Conservation (phyloP, 1,140 invertebrate species). For the Asobara japonica region DNA sequence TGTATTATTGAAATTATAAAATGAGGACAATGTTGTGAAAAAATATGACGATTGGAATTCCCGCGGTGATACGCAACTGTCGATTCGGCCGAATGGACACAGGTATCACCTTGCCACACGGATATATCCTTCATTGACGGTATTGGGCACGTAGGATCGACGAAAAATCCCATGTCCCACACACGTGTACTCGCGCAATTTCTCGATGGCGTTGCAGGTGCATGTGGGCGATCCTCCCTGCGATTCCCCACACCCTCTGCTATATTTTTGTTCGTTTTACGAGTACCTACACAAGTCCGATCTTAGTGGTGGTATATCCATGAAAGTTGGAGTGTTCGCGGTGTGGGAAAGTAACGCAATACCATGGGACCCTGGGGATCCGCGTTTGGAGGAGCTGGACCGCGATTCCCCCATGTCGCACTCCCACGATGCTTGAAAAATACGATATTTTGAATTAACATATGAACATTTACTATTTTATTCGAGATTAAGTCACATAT, state of each 20-base stretch:
- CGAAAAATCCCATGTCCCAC: neutral
- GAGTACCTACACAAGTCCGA: neutral
- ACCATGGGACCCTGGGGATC: constrained; percentile 56
- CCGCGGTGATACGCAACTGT: neutral
- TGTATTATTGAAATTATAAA: neutral
- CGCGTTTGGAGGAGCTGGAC: constrained; percentile 48
- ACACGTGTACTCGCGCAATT: neutral
- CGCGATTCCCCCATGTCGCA: constrained; percentile 49
- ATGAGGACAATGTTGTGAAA: neutral
- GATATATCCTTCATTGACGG: neutral
- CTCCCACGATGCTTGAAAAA: constrained; percentile 44
- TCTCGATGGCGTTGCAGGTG: constrained; percentile 36
- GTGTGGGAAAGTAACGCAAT: constrained; percentile 65
- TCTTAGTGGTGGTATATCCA: neutral
- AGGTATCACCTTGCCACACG: constrained; percentile 27
- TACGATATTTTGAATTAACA: neutral
- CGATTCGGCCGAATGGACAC: constrained; percentile 28
- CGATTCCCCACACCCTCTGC: neutral
- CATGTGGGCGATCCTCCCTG: constrained; percentile 41
- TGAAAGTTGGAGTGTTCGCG: constrained; percentile 21
- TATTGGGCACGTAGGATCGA: neutral
- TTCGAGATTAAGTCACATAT: neutral
- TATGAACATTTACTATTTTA: too few relatives aligned
- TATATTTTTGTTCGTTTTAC: neutral
- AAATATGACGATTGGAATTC: constrained; percentile 11